Conservation (phyloP, 2,797 vertebrate genomes). For the Champsocephalus gunnari region DNA sequence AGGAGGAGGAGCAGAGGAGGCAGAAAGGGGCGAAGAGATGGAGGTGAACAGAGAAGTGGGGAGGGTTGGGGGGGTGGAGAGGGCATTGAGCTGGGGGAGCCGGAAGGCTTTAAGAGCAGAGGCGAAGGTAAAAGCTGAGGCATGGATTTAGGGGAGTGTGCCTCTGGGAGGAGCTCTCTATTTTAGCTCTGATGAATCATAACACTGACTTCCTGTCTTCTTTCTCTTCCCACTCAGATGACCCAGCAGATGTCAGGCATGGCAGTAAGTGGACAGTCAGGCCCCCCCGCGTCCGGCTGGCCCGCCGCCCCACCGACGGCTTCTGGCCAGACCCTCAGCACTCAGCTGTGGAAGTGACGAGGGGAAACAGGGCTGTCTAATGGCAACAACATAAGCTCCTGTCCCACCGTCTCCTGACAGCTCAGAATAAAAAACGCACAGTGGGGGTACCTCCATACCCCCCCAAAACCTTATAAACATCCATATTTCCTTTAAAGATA, state of each 20-base stretch:
- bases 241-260: slow-evolving; percentile 96
- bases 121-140: slow-evolving; percentile 7
- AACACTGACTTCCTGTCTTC: background rate
- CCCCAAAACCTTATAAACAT: slow-evolving; percentile 58
- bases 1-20: slow-evolving; percentile 11
- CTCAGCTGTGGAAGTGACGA: slow-evolving; percentile 96
- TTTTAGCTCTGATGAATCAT: slow-evolving; percentile 20
- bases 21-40: background rate
- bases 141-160: slow-evolving; percentile 17
- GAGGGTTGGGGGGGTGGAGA: background rate
- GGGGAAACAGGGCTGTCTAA: background rate
- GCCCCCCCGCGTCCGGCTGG: slow-evolving; percentile 87
- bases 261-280: slow-evolving; percentile 87
- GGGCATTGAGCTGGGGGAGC: slow-evolving; percentile 2
- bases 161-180: slow-evolving; percentile 2
- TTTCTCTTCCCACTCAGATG: slow-evolving; percentile 81
- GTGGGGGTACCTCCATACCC: slow-evolving; percentile 70
- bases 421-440: slow-evolving; percentile 70
- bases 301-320: slow-evolving; percentile 73
- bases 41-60: background rate
- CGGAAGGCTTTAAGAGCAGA: slow-evolving; percentile 18
- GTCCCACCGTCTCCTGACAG: slow-evolving; percentile 73
- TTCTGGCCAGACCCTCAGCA: slow-evolving; percentile 97
- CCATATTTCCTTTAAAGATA: slow-evolving; percentile 39
- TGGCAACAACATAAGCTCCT: slow-evolving; percentile 10